These are phyloP conservation scores for Lateolabrax maculatus DNA, from an alignment of 2,797 vertebrate genomes.

Conservation along the genomic window DNA sequence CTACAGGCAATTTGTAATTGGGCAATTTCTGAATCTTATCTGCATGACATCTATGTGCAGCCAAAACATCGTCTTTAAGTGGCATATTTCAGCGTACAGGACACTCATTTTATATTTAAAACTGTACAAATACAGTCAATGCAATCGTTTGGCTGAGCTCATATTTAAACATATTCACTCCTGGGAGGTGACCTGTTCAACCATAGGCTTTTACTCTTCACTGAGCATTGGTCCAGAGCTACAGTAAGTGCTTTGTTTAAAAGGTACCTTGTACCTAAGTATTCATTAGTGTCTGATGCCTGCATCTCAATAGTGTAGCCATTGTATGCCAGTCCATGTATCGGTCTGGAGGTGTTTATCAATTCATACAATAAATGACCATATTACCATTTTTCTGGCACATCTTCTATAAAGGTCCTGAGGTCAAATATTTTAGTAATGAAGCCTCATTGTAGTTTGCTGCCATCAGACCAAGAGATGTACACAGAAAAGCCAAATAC, in stretches of 20 bases:
- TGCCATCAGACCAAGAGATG: neutral
- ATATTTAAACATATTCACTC: conserved; percentile 31
- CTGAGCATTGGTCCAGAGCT: conserved; percentile 27
- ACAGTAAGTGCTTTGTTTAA: conserved; percentile 32
- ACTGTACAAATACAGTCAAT: conserved; percentile 6
- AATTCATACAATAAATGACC: neutral
- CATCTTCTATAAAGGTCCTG: neutral
- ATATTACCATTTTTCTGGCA: neutral
- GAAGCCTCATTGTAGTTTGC: neutral
- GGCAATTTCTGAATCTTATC: conserved; percentile 6
- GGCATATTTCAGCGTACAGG: neutral
- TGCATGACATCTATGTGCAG: conserved; percentile 8
- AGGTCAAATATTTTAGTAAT: neutral
- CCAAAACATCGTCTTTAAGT: neutral
- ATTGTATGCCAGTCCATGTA: neutral
- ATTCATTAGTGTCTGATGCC: conserved; percentile 14
- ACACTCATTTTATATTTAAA: neutral
- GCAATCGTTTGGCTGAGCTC: conserved; percentile 3
- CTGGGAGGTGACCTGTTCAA: conserved; percentile 26
- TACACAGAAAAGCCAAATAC: neutral
- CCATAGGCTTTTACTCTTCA: conserved; percentile 31
- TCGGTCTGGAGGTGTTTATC: neutral
- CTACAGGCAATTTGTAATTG: conserved; percentile 5
- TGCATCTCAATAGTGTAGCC: neutral
- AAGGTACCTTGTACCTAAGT: neutral